Conservation (phyloP, 2,888 invertebrate genomes). For the Drosophila robusta region DNA sequence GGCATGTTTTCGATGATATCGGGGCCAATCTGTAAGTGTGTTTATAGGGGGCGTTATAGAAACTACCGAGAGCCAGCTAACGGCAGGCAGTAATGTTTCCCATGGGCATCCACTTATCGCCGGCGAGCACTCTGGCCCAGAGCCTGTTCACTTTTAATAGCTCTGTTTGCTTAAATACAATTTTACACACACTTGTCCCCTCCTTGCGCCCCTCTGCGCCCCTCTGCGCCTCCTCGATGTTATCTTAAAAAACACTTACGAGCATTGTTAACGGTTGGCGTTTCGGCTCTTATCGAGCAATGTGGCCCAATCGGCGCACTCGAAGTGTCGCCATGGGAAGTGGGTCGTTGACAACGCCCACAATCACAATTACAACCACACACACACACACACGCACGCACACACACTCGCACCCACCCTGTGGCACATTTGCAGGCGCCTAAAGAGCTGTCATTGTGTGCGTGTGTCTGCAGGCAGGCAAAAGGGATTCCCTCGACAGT, state of each 20-base stretch:
- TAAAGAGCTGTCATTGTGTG: conserved; percentile 38
- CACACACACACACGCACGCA: conserved; percentile 11
- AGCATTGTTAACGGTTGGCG: conserved; percentile 59
- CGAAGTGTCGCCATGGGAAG: conserved; percentile 70
- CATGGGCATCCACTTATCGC: conserved; percentile 55
- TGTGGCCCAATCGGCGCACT: conserved; percentile 69
- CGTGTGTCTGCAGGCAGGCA: conserved; percentile 25
- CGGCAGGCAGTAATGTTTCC: conserved; percentile 46
- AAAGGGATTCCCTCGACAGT: conserved; percentile 12
- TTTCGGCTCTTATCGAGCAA: conserved; percentile 59
- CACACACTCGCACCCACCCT: background rate
- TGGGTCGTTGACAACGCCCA: conserved; percentile 74
- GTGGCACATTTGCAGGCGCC: conserved; percentile 16
- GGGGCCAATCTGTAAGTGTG: conserved; percentile 36
- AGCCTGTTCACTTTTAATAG: conserved; percentile 66
- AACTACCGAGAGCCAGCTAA: conserved; percentile 49
- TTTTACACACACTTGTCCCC: conserved; percentile 30
- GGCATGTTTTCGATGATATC: conserved; percentile 32
- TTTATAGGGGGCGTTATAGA: conserved; percentile 56
- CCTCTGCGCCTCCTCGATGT: conserved; percentile 1
- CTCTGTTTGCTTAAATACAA: conserved; percentile 55
- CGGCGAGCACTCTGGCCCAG: conserved; percentile 32
- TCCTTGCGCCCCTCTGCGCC: background rate
- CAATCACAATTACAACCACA: conserved; percentile 30
- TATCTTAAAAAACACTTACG: conserved; percentile 69